Percentiles rank a stretch among this genome's conserved stretches.
Conservation (phyloP, 1,140 invertebrate genomes). For the Druon quercuslanigerum region DNA sequence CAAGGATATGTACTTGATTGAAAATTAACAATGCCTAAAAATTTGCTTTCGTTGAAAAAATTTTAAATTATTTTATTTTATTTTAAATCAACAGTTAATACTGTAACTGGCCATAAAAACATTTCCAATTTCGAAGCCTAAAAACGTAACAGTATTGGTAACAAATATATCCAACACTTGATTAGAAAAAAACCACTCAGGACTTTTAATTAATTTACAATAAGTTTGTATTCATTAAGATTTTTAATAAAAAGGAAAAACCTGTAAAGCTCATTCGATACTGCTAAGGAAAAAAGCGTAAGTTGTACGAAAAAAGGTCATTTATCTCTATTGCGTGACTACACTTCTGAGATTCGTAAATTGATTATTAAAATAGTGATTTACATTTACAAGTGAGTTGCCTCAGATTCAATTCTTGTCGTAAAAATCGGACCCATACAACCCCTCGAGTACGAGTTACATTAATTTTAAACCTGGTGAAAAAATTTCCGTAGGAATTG, state of each 20-base stretch:
- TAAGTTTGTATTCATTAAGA: too few relatives aligned
- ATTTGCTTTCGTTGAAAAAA: too few relatives aligned
- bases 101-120: too few relatives aligned
- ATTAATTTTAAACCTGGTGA: constrained; percentile 15
- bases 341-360: constrained; percentile 18
- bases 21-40: too few relatives aligned
- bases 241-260: constrained; percentile 3
- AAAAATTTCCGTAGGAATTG: neutral
- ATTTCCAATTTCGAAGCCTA: too few relatives aligned
- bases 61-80: too few relatives aligned
- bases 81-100: too few relatives aligned
- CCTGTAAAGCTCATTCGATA: constrained; percentile 11
- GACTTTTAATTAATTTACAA: too few relatives aligned
- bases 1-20: too few relatives aligned
- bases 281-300: neutral
- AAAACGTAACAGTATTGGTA: too few relatives aligned
- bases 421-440: neutral
- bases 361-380: neutral
- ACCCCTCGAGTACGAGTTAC: neutral
- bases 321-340: neutral
- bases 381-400: neutral
- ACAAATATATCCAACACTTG: too few relatives aligned
- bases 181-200: too few relatives aligned
- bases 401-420: neutral
- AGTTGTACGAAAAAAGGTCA: neutral